phyloP scores from a whole-genome alignment of 2,797 vertebrate species.

The Anableps anableps region DNA sequence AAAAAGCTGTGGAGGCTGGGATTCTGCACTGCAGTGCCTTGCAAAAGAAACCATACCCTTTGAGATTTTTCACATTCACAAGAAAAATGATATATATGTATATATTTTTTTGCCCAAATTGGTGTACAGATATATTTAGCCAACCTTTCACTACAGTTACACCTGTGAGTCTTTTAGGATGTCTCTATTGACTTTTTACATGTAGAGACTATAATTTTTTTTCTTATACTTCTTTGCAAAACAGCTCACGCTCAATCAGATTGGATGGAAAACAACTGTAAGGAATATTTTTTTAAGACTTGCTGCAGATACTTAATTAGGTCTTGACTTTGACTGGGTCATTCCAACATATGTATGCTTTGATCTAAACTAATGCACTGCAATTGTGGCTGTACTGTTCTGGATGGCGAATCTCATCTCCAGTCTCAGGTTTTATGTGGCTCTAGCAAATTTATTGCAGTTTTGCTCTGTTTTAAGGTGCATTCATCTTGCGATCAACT shows the following conservation, averaged over 20 bases:
- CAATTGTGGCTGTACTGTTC: neutral
- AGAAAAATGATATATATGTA: neutral
- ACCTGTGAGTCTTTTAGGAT: neutral
- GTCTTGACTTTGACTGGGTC: neutral
- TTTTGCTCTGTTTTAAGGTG: neutral
- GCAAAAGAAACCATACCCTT: neutral
- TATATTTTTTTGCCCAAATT: neutral
- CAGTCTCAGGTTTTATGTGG: neutral
- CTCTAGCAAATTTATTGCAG: neutral
- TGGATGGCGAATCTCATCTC: neutral
- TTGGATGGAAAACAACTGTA: too few relatives aligned
- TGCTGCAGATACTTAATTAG: too few relatives aligned
- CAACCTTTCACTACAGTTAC: neutral
- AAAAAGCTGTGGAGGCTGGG: slow-evolving; percentile 3
- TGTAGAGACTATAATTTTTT: neutral
- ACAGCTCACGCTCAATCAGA: neutral
- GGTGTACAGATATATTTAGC: neutral
- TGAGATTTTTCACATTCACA: neutral
- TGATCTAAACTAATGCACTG: neutral
- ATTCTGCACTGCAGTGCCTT: slow-evolving; percentile 4
- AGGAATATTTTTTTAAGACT: too few relatives aligned
- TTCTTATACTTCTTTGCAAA: neutral
- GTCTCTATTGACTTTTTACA: neutral
- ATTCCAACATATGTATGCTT: neutral
- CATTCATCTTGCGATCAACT: neutral